These are phyloP conservation scores for Typhlichthys subterraneus DNA, from an alignment of 2,797 vertebrate species.

Conservation along the genomic window DNA sequence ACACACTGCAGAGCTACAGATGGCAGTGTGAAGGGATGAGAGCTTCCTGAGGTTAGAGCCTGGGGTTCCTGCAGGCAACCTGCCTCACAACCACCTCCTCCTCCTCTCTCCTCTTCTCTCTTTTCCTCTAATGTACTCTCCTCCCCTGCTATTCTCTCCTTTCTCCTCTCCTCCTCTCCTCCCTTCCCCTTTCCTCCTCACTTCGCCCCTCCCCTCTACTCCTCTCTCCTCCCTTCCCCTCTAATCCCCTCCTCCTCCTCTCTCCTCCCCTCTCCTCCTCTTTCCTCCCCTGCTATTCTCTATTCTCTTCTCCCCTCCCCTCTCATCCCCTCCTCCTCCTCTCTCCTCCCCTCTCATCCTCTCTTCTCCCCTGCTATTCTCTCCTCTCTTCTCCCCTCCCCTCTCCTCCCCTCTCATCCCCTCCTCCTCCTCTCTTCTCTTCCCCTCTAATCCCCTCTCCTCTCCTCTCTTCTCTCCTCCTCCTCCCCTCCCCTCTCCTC, in stretches of 20 bases:
- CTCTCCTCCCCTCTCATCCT: slow-evolving; percentile 24
- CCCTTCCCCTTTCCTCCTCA: background rate
- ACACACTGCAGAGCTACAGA: slow-evolving; percentile 59
- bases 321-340: slow-evolving; percentile 36
- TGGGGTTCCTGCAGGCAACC: slow-evolving; percentile 57
- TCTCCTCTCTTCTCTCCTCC: background rate
- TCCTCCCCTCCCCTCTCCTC: slow-evolving; percentile 37
- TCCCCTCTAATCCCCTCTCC: slow-evolving; percentile 3
- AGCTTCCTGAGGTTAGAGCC: slow-evolving; percentile 69
- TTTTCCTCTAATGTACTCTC: slow-evolving; percentile 6
- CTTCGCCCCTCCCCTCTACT: slow-evolving; percentile 13
- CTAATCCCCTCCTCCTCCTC: background rate
- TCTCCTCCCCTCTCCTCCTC: slow-evolving; percentile 22
- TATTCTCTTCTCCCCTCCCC: slow-evolving; percentile 49
- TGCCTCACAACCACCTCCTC: slow-evolving; percentile 61
- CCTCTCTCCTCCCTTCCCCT: slow-evolving; percentile 19
- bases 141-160: slow-evolving; percentile 15
- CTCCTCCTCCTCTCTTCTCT: background rate
- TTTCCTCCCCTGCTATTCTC: slow-evolving; percentile 1
- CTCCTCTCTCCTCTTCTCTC: slow-evolving; percentile 43
- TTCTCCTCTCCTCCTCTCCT: background rate
- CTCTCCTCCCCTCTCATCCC: background rate
- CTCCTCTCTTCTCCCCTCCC: slow-evolving; percentile 15
- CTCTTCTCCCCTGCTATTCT: slow-evolving; percentile 21
- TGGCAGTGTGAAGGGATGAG: slow-evolving; percentile 64